These are phyloP conservation scores for Phyto melanocephala DNA, from an alignment of 2,888 invertebrate genomes.

Conservation along the genomic window DNA sequence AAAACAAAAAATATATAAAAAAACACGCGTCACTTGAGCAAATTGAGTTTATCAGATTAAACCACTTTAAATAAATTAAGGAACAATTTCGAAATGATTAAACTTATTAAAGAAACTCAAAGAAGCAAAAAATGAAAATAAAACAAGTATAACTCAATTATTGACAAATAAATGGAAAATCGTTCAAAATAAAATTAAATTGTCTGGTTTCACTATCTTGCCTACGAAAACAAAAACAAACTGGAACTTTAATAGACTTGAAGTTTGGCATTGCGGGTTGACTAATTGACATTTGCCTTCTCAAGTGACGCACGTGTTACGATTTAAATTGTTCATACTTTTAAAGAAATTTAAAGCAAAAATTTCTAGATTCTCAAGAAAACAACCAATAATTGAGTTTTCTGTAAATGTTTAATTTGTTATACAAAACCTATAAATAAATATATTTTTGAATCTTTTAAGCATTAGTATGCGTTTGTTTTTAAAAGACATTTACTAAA, in stretches of 20 bases:
- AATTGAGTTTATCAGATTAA: constrained; percentile 69
- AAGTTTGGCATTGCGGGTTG: background rate
- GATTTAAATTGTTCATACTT: constrained; percentile 15
- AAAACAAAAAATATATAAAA: background rate
- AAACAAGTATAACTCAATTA: constrained; percentile 52
- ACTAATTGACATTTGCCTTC: constrained; percentile 55
- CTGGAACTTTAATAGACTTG: background rate
- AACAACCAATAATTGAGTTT: too few species aligned
- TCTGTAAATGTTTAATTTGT: too few species aligned
- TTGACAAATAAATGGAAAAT: constrained; percentile 53
- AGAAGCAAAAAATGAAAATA: constrained; percentile 10
- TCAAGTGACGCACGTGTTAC: constrained; percentile 55
- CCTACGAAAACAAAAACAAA: background rate
- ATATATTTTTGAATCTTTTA: too few species aligned
- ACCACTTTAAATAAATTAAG: constrained; percentile 70
- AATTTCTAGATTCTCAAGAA: background rate
- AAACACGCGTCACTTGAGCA: constrained; percentile 67
- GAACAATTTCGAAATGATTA: constrained; percentile 63
- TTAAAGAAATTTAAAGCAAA: constrained; percentile 24
- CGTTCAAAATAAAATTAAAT: constrained; percentile 48
- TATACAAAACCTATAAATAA: too few species aligned
- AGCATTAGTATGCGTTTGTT: too few species aligned
- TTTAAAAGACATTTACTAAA: too few species aligned
- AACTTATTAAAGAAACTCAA: constrained; percentile 48
- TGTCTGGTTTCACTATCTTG: background rate